Base-by-base conservation (phyloP, 1,140 invertebrate genomes). In the Laodelphax striatellus region DNA sequence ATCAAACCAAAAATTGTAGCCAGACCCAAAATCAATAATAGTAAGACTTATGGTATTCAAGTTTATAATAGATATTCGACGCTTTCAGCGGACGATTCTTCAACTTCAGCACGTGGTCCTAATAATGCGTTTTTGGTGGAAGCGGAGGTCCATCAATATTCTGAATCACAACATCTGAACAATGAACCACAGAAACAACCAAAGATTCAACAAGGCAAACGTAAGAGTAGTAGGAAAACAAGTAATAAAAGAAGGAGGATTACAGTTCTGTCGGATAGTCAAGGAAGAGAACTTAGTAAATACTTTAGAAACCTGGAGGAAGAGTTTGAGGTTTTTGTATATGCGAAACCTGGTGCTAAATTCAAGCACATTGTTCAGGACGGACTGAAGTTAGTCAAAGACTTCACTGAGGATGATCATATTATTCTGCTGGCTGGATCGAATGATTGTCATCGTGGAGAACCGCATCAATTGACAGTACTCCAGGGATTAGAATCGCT, bases 291-390 rank as follows among this genome's bases (percentile, higher is more conserved):
- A 38, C 13, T 56, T 31, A 41, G 14, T 56, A 28, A 56, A 28
- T 38, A 56, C 54, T 56, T 56, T 5, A 56, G 24, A 38, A 21
- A 24, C 11, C 13, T 56, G 22, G 54, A 31, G 14, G 19, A 56
- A 5, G 54, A 56, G 22, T 56, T 16, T 56, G 24, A 24, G 17
- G 42, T 24, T 11, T 56, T 56, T 56, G 54, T 56, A 38, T 56
- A 56, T 24, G 17, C 54, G 10, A 56, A 38, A 56, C 54, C 54
- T 56, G 54, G 54, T 3, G 54, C 54, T 16, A 56, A 56, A 56
- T 14, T 56, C 31, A 56, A 56, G 19, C 54, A 56, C 24, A 24
- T 56, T 3, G 19, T 56, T 56, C 22, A 24, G 42, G 54, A 56
- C n/a, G 54, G 54, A 14, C 22, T 56, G 9, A 56, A 31, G 17